These are phyloP conservation scores for Caenorhabditis doughertyi DNA, from an alignment of 2,888 invertebrate genomes.

Conservation along the genomic window DNA sequence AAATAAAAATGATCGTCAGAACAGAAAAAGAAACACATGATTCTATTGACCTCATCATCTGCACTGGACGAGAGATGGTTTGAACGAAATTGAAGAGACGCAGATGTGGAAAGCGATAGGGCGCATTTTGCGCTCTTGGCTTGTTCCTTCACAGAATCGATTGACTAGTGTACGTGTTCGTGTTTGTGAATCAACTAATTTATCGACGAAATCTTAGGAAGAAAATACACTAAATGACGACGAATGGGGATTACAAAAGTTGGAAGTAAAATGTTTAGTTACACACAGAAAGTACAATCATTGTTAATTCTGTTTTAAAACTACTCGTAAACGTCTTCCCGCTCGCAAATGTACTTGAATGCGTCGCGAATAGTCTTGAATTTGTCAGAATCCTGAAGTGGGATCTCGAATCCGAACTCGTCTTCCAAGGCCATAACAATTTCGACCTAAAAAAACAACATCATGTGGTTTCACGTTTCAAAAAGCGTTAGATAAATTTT, in stretches of 20 bases:
- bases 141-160: too few relatives aligned
- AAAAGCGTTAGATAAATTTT: neutral
- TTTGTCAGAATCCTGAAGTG: constrained; percentile 72
- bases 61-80: neutral
- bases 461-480: too few relatives aligned
- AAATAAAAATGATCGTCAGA: neutral
- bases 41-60: constrained; percentile 37
- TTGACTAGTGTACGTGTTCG: too few relatives aligned
- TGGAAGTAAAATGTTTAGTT: constrained; percentile 26
- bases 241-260: neutral
- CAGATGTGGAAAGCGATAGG: constrained; percentile 27
- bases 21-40: constrained; percentile 46
- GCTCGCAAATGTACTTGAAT: constrained; percentile 75
- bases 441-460: constrained; percentile 87
- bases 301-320: constrained; percentile 15
- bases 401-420: constrained; percentile 88
- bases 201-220: constrained; percentile 19
- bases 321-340: constrained; percentile 75
- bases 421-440: constrained; percentile 99
- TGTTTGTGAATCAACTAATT: constrained; percentile 27
- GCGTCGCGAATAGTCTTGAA: constrained; percentile 69
- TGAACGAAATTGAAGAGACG: constrained; percentile 7
- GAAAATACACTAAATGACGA: neutral
- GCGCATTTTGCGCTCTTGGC: constrained; percentile 30
- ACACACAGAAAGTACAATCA: constrained; percentile 36